Evolutionary conservation across 2,888 invertebrate genomes (phyloP), one percentile per base, ranked within the genome.

Genomic region (Cheilosia grossa): DNA sequence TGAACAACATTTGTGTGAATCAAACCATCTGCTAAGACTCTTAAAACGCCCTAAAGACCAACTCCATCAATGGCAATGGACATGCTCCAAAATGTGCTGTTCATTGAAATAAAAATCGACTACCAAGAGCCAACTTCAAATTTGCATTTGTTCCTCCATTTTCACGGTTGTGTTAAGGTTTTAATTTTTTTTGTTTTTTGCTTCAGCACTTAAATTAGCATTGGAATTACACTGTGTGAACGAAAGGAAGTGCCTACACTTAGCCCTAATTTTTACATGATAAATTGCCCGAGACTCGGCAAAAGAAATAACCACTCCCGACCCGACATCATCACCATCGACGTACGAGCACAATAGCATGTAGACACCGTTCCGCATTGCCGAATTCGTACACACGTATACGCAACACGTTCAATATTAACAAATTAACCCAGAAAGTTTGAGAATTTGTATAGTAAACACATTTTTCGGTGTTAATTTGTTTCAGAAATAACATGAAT

Each of bases 211-310:
- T 0, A 30, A 30, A 30, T 30, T 30, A 30, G 9, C 30, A 30
- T 9, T 9, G 30, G 9, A 30, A 30, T 58, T 51, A 49, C 56
- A 64, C 56, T 74, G 49, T 64, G 49, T 33, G n/a, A 53, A 17
- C 7, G 4, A 19, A 73, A 63, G 40, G 37, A 33, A 15, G 47
- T 17, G 4, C 9, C 30, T 9, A 30, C 30, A 30, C 9, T 9
- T 30, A 47, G 47, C 47, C 30, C 42, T 58, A 58, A 54, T 73
- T 56, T 64, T 64, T 64, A 54, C 58, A 75, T 75, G 75, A 75
- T 75, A 66, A 75, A 75, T 66, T 75, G 49, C 40, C 66, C 66
- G 58, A 75, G 42, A 74, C 63, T 58, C 24, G 49, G 24, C 47
- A 66, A 56, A 66, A 49, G 21, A 66, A 66, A 75, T 54, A 67